Evolutionary conservation across 2,888 invertebrate species (phyloP).

Genomic region (Euproctis similis): DNA sequence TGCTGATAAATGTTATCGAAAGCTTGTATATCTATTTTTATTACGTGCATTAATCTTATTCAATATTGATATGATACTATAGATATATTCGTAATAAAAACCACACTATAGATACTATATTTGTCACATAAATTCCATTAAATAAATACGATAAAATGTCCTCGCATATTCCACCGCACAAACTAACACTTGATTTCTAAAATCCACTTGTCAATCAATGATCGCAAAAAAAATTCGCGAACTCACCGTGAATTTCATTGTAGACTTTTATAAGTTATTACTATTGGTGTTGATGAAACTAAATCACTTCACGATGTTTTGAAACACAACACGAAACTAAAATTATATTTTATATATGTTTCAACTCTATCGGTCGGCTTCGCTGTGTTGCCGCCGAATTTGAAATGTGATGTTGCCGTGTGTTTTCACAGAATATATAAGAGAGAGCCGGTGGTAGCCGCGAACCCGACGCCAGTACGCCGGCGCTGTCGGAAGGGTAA

Average conservation of each 20-base stretch:
- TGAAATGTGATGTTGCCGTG: constrained; percentile 66
- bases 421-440: constrained; percentile 74
- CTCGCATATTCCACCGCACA: too few species aligned
- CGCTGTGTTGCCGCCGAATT: constrained; percentile 69
- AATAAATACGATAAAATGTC: too few species aligned
- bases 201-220: constrained; percentile 23
- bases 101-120: too few species aligned
- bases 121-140: too few species aligned
- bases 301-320: constrained; percentile 54
- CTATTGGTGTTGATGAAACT: constrained; percentile 55
- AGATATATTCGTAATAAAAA: too few species aligned
- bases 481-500: constrained; percentile 57
- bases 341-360: too few species aligned
- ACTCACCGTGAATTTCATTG: constrained; percentile 76
- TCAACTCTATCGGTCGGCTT: constrained; percentile 55
- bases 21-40: too few species aligned
- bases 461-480: constrained; percentile 45
- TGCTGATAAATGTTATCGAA: too few species aligned
- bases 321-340: constrained; percentile 42
- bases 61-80: too few species aligned
- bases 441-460: constrained; percentile 45
- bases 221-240: constrained; percentile 42
- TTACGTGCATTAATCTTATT: too few species aligned
- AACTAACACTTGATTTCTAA: constrained; percentile 16
- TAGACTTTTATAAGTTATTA: constrained; percentile 52